Evolutionary conservation across 2,113 vertebrate species (phyloP).

Genomic region (Xiphias gladius): DNA sequence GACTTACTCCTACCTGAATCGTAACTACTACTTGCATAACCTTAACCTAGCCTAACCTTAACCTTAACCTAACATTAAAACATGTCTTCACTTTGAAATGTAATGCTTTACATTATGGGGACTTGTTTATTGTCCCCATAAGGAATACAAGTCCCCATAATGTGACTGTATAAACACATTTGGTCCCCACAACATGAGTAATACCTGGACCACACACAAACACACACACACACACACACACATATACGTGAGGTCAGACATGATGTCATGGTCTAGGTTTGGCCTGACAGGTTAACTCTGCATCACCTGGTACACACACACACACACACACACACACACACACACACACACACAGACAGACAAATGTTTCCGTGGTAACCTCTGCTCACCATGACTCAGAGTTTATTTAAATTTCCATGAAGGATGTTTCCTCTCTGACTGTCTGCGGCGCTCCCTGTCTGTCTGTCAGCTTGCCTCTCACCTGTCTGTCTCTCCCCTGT

Average conservation of each 20-base stretch:
- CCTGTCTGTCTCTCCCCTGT: background rate
- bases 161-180: no score
- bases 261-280: slow-evolving; percentile 61
- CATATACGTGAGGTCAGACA: slow-evolving; percentile 39
- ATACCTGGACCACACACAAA: background rate
- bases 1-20: no score
- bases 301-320: slow-evolving; percentile 32
- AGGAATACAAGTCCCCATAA: no score
- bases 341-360: slow-evolving; percentile 12
- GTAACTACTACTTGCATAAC: no score
- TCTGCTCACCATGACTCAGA: slow-evolving; percentile 35
- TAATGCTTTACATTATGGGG: no score
- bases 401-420: slow-evolving; percentile 20
- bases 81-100: no score
- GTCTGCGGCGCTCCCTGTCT: background rate
- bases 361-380: slow-evolving; percentile 39
- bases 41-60: no score
- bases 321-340: slow-evolving; percentile 11
- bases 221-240: background rate
- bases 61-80: no score
- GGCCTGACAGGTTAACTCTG: background rate
- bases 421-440: background rate
- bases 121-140: no score
- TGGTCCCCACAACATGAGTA: no score
- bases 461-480: background rate